Conservation (phyloP, 1,140 invertebrate genomes). For the Heliconius hewitsoni region DNA sequence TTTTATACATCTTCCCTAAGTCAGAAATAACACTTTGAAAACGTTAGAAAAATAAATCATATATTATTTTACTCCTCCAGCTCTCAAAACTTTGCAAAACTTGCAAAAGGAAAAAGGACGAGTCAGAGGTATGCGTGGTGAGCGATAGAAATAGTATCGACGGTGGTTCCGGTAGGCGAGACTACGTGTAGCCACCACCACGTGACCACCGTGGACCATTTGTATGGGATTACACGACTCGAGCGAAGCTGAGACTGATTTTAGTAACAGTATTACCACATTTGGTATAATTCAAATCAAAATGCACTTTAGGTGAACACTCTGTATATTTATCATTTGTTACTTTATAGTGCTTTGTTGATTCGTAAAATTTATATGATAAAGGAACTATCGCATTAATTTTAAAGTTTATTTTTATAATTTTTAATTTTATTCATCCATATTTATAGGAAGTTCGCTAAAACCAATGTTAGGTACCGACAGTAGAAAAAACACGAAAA, state of each 20-base stretch:
- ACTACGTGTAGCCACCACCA: slow-evolving; percentile 62
- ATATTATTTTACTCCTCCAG: slow-evolving; percentile 46
- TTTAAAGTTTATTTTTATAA: slow-evolving; percentile 7
- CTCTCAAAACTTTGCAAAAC: slow-evolving; percentile 60
- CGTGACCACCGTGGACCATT: slow-evolving; percentile 31
- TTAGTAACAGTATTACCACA: slow-evolving; percentile 57
- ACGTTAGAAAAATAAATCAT: too few species aligned
- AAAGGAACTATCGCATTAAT: neutral
- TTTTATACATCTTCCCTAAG: too few species aligned
- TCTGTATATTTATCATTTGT: slow-evolving; percentile 8
- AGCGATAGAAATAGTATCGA: slow-evolving; percentile 72
- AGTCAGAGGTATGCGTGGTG: slow-evolving; percentile 69
- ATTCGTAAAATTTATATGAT: neutral
- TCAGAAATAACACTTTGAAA: too few species aligned
- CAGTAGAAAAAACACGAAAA: neutral
- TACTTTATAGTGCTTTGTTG: neutral
- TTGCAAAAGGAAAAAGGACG: slow-evolving; percentile 67
- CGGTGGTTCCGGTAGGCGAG: slow-evolving; percentile 57
- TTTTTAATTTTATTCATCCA: too few species aligned
- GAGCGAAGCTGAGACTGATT: slow-evolving; percentile 54
- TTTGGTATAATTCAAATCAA: slow-evolving; percentile 30
- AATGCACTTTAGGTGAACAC: slow-evolving; percentile 36
- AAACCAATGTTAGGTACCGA: neutral
- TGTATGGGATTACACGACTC: slow-evolving; percentile 32
- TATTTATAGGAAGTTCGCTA: neutral